Base-by-base conservation (phyloP, 2,888 invertebrate genomes). In the Nymphalis polychloros region DNA sequence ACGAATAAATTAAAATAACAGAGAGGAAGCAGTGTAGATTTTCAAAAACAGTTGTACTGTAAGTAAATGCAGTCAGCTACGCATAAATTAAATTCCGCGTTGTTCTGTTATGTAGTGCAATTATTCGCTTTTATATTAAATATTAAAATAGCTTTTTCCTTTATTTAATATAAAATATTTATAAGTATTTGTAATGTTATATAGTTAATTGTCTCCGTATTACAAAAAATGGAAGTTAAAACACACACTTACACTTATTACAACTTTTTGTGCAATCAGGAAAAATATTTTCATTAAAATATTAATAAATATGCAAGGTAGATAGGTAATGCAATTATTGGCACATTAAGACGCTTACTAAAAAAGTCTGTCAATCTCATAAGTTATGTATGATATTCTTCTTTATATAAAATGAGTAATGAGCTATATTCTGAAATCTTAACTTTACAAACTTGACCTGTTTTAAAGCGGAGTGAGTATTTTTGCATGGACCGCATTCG, bases 81-180 rank as follows among this genome's bases (percentile, higher is more conserved):
- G 77, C 76, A 79, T 79, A 87, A 85, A 88, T 89, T 84, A 87
- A 89, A 89, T 88, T 88, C 87, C 85, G 67, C 77, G 79, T 79
- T 75, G 73, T 79, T 75, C 75, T 79, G 75, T 75, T 78, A 77
- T 78, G 67, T 69, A 68, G 67, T 72, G 64, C 68, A 69, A 76
- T 76, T 74, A 74, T 75, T 75, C 67, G 74, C 76, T 67, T 68
- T 67, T 66, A 61, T 73, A 74, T 75, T 75, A 72, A 67, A 75
- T 72, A 76, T 75, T 59, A 72, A 71, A 72, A 72, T 70, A 72
- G 6, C 6, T 31, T 31, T 68, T 68, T 70, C 66, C 69, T 72
- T 52, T 66, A 53, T 63, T 53, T 59, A 61, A 65, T 41, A 63
- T 59, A 69, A 70, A 72, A 71, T 76, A 74, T 72, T 75, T 70